These are phyloP conservation scores for Apamea sordens DNA, from an alignment of 2,888 invertebrate genomes.

Conservation along the genomic window DNA sequence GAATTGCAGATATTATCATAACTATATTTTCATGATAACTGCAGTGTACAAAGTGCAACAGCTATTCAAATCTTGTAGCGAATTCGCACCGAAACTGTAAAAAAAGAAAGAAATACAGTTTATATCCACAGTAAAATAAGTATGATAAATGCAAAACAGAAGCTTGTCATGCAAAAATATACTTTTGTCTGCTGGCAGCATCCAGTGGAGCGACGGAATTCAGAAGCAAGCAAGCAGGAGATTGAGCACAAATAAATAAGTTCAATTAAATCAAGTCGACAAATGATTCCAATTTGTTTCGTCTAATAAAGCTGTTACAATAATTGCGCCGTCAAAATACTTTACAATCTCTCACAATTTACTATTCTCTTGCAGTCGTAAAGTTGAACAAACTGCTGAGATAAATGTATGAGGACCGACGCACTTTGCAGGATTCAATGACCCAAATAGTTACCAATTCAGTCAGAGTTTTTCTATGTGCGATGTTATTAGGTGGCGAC, in stretches of 20 bases:
- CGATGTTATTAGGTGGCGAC: conserved; percentile 70
- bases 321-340: conserved; percentile 46
- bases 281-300: conserved; percentile 46
- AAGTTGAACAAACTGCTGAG: conserved; percentile 48
- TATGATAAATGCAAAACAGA: background rate
- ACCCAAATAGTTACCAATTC: conserved; percentile 80
- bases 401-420: conserved; percentile 28
- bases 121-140: background rate
- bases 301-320: conserved; percentile 42
- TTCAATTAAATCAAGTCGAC: conserved; percentile 42
- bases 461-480: conserved; percentile 72
- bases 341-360: conserved; percentile 30
- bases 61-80: conserved; percentile 19
- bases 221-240: conserved; percentile 18
- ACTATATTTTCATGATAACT: conserved; percentile 33
- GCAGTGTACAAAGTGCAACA: conserved; percentile 26
- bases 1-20: conserved; percentile 29
- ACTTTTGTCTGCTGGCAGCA: conserved; percentile 1
- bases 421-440: conserved; percentile 71
- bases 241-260: conserved; percentile 31
- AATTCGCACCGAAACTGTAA: conserved; percentile 11
- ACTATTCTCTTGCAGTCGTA: conserved; percentile 34
- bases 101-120: conserved; percentile 8
- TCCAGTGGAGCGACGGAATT: background rate
- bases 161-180: conserved; percentile 4